Percentiles rank a stretch among this genome's conserved stretches.
phyloP scores from a whole-genome alignment of 2,888 invertebrate genomes.

The Yponomeuta sedellus region DNA sequence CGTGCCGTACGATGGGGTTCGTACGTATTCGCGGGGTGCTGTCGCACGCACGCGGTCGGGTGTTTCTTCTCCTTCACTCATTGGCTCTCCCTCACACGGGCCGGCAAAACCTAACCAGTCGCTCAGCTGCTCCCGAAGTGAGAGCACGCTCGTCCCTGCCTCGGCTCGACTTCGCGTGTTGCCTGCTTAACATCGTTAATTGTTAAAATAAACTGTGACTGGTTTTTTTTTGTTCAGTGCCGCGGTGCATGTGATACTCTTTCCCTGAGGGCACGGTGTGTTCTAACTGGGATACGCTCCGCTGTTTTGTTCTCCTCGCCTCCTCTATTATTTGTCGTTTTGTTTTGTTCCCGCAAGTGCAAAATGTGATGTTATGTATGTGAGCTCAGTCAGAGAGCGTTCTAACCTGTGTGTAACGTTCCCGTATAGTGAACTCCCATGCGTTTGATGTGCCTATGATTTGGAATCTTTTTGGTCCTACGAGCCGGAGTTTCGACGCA shows the following conservation, averaged over 20 bases:
- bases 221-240: slow-evolving; percentile 31
- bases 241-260: slow-evolving; percentile 29
- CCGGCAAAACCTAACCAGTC: slow-evolving; percentile 14
- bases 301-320: slow-evolving; percentile 34
- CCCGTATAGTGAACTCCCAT: slow-evolving; percentile 61
- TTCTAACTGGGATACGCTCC: slow-evolving; percentile 47
- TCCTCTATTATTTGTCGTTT: slow-evolving; percentile 24
- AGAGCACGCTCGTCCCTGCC: slow-evolving; percentile 31
- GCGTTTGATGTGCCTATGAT: slow-evolving; percentile 56
- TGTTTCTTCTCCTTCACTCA: slow-evolving; percentile 13
- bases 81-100: slow-evolving; percentile 12
- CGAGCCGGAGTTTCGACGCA: slow-evolving; percentile 37
- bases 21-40: slow-evolving; percentile 1
- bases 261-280: slow-evolving; percentile 34
- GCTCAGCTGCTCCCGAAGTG: slow-evolving; percentile 29
- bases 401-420: slow-evolving; percentile 67
- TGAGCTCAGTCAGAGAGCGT: slow-evolving; percentile 43
- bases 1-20: slow-evolving; percentile 15
- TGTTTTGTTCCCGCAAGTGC: slow-evolving; percentile 59
- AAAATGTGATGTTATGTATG: slow-evolving; percentile 74
- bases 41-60: slow-evolving; percentile 11
- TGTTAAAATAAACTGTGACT: slow-evolving; percentile 48
- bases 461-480: slow-evolving; percentile 28
- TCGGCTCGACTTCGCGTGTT: slow-evolving; percentile 40
- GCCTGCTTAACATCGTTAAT: slow-evolving; percentile 49